Percentiles rank a stretch among this genome's conserved stretches.
These are phyloP conservation scores for Caloenas nicobarica DNA, from an alignment of 2,113 vertebrate species.

Conservation along the genomic window DNA sequence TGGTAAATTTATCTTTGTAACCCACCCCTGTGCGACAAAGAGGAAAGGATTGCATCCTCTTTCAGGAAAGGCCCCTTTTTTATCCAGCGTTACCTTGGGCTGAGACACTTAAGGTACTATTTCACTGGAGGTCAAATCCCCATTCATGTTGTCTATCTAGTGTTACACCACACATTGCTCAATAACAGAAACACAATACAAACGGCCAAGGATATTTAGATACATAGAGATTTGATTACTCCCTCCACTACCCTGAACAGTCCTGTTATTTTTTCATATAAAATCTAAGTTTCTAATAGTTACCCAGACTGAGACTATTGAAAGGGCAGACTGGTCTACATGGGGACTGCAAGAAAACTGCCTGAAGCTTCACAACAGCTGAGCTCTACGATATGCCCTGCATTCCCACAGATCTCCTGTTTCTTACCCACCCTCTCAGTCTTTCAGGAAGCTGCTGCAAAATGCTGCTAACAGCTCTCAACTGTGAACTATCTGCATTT, in stretches of 20 bases:
- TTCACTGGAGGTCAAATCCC: not conserved
- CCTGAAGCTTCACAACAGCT: not conserved
- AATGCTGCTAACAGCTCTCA: not conserved
- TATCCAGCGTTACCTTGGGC: not conserved
- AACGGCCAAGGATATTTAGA: slow-evolving; percentile 3
- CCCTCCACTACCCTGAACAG: not conserved
- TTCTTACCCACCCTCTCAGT: not conserved
- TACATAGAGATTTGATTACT: not conserved
- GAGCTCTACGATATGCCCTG: not conserved
- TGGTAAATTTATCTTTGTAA: not conserved
- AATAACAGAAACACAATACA: not conserved
- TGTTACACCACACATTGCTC: not conserved
- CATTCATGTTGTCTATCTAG: not conserved
- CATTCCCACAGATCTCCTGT: not conserved
- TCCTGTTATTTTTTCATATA: not conserved
- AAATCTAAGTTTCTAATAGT: not conserved
- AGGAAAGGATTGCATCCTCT: not conserved
- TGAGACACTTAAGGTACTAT: not conserved
- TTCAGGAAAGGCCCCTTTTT: not conserved
- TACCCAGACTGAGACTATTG: not conserved
- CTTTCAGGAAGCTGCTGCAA: slow-evolving; percentile 5
- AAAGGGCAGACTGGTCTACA: not conserved
- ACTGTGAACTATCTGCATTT: not conserved
- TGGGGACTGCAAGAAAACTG: not conserved
- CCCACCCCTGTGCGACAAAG: not conserved